Conservation (phyloP, 2,888 invertebrate species). For the Epirrhoe alternata region DNA sequence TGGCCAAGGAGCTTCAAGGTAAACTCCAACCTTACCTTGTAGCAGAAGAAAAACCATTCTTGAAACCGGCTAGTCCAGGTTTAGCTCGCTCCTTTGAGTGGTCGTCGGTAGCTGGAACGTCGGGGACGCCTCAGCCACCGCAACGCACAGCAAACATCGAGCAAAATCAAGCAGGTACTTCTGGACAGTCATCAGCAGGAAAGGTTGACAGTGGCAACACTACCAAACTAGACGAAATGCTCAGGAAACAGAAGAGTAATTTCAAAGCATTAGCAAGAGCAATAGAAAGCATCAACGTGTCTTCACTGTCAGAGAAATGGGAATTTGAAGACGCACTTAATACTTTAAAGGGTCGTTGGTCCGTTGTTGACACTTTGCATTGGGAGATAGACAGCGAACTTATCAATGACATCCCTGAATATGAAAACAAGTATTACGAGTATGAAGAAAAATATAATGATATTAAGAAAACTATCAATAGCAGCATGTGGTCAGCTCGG, state of each 20-base stretch:
- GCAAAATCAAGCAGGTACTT: too few species aligned
- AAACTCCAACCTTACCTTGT: too few species aligned
- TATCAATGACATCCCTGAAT: conserved; percentile 26
- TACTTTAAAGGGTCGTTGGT: conserved; percentile 33
- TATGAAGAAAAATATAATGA: conserved; percentile 15
- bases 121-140: too few species aligned
- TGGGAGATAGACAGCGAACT: conserved; percentile 41
- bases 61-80: too few species aligned
- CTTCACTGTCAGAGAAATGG: conserved; percentile 22
- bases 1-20: too few species aligned
- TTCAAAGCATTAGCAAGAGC: conserved; percentile 11
- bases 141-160: too few species aligned
- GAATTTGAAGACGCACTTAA: conserved; percentile 27
- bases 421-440: conserved; percentile 24
- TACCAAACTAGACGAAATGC: conserved; percentile 8
- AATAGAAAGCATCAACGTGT: conserved; percentile 7
- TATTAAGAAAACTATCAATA: conserved; percentile 22
- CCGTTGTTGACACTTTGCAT: conserved; percentile 37
- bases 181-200: too few species aligned
- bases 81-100: too few species aligned
- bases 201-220: neutral
- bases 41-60: too few species aligned
- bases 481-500: conserved; percentile 19
- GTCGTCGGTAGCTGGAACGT: too few species aligned
- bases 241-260: conserved; percentile 15